Conservation (phyloP, 2,113 vertebrate genomes). For the Cyanistes caeruleus region DNA sequence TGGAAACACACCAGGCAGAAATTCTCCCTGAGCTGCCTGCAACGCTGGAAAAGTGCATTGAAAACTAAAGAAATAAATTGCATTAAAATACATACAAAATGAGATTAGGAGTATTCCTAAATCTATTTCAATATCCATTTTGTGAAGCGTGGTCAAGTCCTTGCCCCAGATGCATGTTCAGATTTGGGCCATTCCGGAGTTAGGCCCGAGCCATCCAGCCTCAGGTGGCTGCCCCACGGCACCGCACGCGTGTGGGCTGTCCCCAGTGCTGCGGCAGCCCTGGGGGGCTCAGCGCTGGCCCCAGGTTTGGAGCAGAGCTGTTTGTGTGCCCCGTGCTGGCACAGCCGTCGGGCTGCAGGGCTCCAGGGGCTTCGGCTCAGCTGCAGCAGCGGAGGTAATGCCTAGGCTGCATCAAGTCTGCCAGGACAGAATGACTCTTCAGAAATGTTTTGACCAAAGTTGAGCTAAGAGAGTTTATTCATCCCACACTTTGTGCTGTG, state of each 20-base stretch:
- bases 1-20: neutral
- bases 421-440: neutral
- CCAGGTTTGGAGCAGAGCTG: neutral
- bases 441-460: neutral
- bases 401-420: neutral
- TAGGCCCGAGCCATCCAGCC: fast-evolving
- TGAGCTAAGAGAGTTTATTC: neutral
- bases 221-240: neutral
- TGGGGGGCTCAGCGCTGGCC: neutral
- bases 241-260: fast-evolving
- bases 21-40: neutral
- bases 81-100: neutral
- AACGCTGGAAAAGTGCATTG: neutral
- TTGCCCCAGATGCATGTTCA: neutral
- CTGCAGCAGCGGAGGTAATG: fast-evolving
- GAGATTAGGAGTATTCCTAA: neutral
- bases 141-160: neutral
- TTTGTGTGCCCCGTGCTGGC: neutral
- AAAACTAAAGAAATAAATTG: neutral
- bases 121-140: neutral
- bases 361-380: neutral
- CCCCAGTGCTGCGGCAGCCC: neutral
- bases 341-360: fast-evolving
- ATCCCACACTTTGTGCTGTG: fast-evolving
- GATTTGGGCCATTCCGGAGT: neutral